Base-by-base conservation (phyloP, 2,113 vertebrate species). In the Barnardius zonarius region DNA sequence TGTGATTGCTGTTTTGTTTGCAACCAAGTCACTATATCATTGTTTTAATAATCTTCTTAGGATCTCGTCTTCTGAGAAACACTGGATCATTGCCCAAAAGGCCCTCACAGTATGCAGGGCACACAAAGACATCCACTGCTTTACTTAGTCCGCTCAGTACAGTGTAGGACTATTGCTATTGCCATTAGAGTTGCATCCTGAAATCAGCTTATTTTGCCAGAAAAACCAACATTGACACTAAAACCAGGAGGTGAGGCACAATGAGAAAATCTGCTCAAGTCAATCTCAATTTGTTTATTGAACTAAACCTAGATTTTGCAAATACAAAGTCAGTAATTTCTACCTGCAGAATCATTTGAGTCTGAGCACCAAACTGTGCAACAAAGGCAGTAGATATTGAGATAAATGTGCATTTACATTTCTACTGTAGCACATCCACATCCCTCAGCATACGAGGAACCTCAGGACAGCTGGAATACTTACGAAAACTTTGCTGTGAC, bases 1-100 rank as follows among this genome's bases (percentile, higher is more conserved):
- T 15, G 15, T 43, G 43, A 43, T 43, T 43, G 39, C 27, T 55
- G 6, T 82, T 93, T 92, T 83, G 30, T 41, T 63, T 82, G 18
- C 54, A 63, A 48, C 43, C 48, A 83, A 92, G 31, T 74, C 55
- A 88, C 37, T 63, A 2, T 67, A 39, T 77, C 49, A 13, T 70
- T 93, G 54, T 86, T 94, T 92, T 66, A 86, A 35, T 79, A 77
- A 88, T 79, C 75, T 85, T 87, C 79, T 92, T 86, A 68, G 33
- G 9, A 27, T 88, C n/a, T 91, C 68, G 15, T 72, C 17, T 90
- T 83, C 33, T 75, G 43, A 86, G 68, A 63, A 83, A 22, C 20
- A 27, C 5, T 81, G 41, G 33, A 83, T 92, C 33, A 31, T 54
- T 94, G 46, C 51, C 79, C 59, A 62, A 64, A 88, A 85, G 27